A percentile compares a stretch with the other conserved stretches of the same genome.
These are phyloP conservation scores for Gyps fulvus DNA, from an alignment of 2,113 vertebrate genomes.

Conservation along the genomic window DNA sequence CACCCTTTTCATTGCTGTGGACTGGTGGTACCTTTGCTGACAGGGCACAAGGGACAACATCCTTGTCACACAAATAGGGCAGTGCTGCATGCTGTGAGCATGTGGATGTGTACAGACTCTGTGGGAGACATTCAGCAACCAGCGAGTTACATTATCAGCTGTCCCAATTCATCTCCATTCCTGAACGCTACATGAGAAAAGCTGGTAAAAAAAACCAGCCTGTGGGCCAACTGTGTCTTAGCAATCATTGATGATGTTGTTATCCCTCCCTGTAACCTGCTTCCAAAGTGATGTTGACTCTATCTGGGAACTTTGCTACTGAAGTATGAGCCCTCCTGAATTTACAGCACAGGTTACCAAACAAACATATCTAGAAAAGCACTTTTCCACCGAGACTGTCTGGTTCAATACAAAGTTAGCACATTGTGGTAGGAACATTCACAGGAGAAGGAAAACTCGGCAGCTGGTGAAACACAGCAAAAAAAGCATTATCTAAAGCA, in stretches of 20 bases:
- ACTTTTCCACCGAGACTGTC: neutral
- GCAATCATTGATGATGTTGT: neutral
- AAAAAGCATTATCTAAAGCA: neutral
- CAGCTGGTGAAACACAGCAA: neutral
- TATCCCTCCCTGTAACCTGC: neutral
- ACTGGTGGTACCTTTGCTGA: neutral
- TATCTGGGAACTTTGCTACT: neutral
- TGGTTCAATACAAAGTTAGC: neutral
- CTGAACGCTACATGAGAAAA: neutral
- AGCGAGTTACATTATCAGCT: neutral
- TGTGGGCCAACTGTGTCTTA: neutral
- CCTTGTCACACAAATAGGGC: neutral
- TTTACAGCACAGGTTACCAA: neutral
- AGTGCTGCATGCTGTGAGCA: neutral
- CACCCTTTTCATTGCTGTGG: neutral
- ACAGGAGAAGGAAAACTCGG: neutral
- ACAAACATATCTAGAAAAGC: neutral
- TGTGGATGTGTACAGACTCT: neutral
- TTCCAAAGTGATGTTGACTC: neutral
- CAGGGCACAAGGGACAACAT: neutral
- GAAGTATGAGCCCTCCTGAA: neutral
- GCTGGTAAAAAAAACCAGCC: neutral
- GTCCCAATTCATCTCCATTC: neutral
- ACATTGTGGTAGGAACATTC: neutral
- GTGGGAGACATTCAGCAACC: neutral